These are phyloP conservation scores for Baryphthengus martii DNA, from an alignment of 2,113 vertebrate species.

Conservation along the genomic window DNA sequence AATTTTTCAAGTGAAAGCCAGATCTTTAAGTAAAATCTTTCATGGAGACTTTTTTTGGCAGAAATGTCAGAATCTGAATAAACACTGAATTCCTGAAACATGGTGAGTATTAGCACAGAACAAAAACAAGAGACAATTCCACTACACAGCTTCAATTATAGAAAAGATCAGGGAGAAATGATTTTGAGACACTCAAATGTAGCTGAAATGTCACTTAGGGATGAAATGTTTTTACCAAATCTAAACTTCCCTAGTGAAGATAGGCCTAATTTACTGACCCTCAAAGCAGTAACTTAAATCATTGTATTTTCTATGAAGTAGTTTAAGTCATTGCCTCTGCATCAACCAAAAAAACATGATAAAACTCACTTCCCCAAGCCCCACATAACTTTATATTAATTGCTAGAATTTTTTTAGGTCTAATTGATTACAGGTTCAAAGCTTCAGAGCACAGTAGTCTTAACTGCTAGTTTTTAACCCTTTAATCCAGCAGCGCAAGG, in stretches of 20 bases:
- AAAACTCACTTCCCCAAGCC: background rate
- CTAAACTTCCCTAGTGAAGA: background rate
- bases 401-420: background rate
- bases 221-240: background rate
- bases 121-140: background rate
- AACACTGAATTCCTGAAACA: background rate
- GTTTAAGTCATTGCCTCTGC: too few species aligned
- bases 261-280: conserved; percentile 2
- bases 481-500: background rate
- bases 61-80: background rate
- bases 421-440: background rate
- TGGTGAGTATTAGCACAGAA: background rate
- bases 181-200: background rate
- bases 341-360: background rate
- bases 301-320: background rate
- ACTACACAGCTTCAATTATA: background rate
- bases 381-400: background rate
- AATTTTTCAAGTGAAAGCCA: background rate
- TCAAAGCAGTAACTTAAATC: background rate
- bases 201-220: background rate
- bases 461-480: background rate
- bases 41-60: background rate
- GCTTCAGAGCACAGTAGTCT: background rate
- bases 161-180: background rate
- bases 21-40: background rate